Conservation (phyloP, 92 coral and sea anemone genomes). For the Micromussa lordhowensis region DNA sequence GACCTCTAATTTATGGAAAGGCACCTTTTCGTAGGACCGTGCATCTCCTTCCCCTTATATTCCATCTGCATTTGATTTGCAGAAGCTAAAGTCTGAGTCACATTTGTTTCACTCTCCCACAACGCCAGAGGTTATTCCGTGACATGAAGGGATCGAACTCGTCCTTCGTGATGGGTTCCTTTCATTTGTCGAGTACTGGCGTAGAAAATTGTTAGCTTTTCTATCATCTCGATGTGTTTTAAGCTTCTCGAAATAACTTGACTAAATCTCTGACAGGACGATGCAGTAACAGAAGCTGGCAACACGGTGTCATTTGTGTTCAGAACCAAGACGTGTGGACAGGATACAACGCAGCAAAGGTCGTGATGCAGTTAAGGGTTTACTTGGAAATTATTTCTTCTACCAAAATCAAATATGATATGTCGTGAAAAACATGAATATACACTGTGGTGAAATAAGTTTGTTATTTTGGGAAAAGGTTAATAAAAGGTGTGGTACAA, state of each 20-base stretch:
- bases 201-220: not conserved
- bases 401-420: not conserved
- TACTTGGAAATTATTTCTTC: not conserved
- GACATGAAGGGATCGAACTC: no score
- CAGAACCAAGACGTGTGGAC: slow-evolving; percentile 68
- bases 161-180: no score
- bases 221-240: not conserved
- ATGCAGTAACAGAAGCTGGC: slow-evolving; percentile 58
- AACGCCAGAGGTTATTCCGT: no score
- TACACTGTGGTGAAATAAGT: not conserved
- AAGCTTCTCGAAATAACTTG: not conserved
- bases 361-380: not conserved
- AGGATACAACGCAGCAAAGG: slow-evolving; percentile 17
- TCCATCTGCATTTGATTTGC: no score
- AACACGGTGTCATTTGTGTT: slow-evolving; percentile 77
- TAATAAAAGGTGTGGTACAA: not conserved
- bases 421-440: not conserved
- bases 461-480: not conserved
- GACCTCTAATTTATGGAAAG: not conserved
- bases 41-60: no score
- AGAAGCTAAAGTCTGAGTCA: no score
- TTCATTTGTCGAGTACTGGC: no score
- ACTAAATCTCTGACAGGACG: slow-evolving; percentile 66
- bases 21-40: no score
- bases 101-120: no score